Evolutionary conservation across 2,113 vertebrate genomes (phyloP), one percentile per base, ranked within the genome.

Genomic region (Scomber japonicus): DNA sequence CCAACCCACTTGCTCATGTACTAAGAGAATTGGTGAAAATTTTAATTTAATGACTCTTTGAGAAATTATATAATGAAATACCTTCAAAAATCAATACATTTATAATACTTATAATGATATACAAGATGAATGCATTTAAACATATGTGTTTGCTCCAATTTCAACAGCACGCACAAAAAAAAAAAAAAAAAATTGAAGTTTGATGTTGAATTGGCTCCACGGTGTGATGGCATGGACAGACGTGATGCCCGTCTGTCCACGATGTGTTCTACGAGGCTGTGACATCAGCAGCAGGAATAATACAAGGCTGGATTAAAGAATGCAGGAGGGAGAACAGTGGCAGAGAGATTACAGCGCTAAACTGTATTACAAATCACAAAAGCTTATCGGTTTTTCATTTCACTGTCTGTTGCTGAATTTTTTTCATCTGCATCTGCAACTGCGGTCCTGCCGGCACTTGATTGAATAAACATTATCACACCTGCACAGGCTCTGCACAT

Each of bases 341-440:
- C 75, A 77, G 11, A 68, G 86, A 82, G 90, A 92, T 93, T 93
- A 92, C 76, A 88, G 75, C 30, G 7, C 68, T 78, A 93, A 92
- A 94, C 87, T 90, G 84, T 90, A 91, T 93, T 90, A 90, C 87
- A 90, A 92, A 89, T 90, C 90, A 87, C 55, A 27, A 75, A 71
- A 71, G 90, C 77, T 92, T 88, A 91, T 89, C 69, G 15, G 44
- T 88, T 91, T 91, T 89, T 87, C 81, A 90, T 80, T 88, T 85
- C 64, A 27, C 79, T 71, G 61, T 75, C 76, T 75, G 71, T 63
- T 17, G 45, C 63, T 19, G 66, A 79, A 56, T 89, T 76, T 71
- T 78, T 79, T 65, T 75, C 35, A 21, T 71, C 54, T 56, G 62
- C 54, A 66, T 51, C 80, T 71, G 48, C 8, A 46, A 21, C 56